phyloP scores from a whole-genome alignment of 2,888 invertebrate genomes.

The Xestoiulus laeticollis region DNA sequence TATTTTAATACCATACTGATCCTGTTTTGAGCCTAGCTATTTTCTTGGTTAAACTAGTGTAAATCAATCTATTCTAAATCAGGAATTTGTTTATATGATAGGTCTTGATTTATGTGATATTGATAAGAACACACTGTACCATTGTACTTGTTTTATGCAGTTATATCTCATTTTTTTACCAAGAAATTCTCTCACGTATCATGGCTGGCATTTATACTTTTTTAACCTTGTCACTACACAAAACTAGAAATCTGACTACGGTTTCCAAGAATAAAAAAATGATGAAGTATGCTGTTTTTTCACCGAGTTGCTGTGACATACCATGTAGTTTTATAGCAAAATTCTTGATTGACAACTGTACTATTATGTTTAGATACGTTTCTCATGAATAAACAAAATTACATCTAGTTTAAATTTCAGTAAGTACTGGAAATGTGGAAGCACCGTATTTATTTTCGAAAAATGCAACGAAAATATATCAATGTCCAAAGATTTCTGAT shows the following conservation, averaged over 20 bases:
- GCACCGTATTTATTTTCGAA: neutral
- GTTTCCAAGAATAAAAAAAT: neutral
- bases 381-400: neutral
- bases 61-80: too few species aligned
- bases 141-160: too few species aligned
- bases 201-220: neutral
- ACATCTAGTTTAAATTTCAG: neutral
- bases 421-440: neutral
- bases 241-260: neutral
- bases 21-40: too few species aligned
- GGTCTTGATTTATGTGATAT: neutral
- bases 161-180: neutral
- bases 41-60: too few species aligned
- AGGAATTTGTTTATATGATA: neutral
- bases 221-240: neutral
- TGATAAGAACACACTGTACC: neutral
- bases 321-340: neutral
- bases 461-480: too few species aligned
- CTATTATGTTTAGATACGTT: neutral
- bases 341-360: neutral
- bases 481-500: too few species aligned
- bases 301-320: neutral
- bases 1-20: too few species aligned
- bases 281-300: neutral
- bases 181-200: too few species aligned